Base-by-base conservation (phyloP, 2,113 vertebrate genomes). In the Fregetta grallaria region DNA sequence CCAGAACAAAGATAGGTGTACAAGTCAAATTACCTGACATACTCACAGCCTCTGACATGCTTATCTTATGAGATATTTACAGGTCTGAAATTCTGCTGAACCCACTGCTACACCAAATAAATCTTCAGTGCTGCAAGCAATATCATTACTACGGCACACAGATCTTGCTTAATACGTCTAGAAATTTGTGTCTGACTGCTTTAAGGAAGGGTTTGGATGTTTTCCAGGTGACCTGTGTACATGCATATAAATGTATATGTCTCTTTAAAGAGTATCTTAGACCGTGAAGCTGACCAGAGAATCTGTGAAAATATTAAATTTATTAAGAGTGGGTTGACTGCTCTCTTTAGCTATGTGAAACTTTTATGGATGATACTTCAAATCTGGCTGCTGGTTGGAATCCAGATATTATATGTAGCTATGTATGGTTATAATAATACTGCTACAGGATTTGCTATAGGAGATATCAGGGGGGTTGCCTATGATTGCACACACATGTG, bases 51-150 rank as follows among this genome's bases (percentile, higher is more conserved):
- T 92, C 75, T 94, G 96, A 92, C 95, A 86, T 88, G 81, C 95
- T 96, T 97, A 97, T 97, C 96, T 95, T 73, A 91, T 91, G 95
- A 95, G 80, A 91, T 94, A 95, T 94, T 96, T 96, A 70, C 83
- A 90, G 88, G 77, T 95, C 94, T 95, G 88, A 96, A 96, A 93
- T 85, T 89, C 92, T 92, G 66, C 86, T 94, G 88, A 94, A 62
- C 68, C 36, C 70, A 66, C 66, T 10, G 12, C 83, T 86, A 77
- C 96, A 95, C 90, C 76, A 90, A 84, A 97, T 97, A 97, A 97
- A 96, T 97, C 96, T 86, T 95, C 42, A 36, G 55, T 50, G 55
- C 80, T 75, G 62, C 4, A 13, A 93, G 90, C 78, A 86, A 40
- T 92, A 88, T 92, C 65, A 75, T 91, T 93, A 82, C 89, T 56